Percentiles rank a stretch among this genome's conserved stretches.
Evolutionary conservation across 2,888 invertebrate genomes (phyloP).

Genomic region (Ophion ventricosus): DNA sequence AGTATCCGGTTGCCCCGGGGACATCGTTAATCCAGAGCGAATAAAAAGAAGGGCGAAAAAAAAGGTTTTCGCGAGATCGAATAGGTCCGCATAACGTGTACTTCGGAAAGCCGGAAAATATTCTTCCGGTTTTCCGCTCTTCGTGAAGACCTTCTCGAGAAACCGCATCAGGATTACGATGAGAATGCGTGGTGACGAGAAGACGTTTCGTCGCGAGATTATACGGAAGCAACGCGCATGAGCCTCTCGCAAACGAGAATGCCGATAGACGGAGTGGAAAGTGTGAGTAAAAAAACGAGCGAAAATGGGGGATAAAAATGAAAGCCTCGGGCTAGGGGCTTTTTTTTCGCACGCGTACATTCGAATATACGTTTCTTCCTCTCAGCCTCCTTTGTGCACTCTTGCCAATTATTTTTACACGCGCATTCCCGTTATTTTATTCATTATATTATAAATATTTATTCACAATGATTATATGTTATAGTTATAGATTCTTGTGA

Average conservation of each 20-base stretch:
- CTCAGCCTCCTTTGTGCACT: no score
- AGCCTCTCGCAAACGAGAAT: constrained; percentile 43
- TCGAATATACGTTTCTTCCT: no score
- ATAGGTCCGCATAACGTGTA: constrained; percentile 33
- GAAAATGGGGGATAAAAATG: constrained; percentile 27
- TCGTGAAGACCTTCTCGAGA: constrained; percentile 41
- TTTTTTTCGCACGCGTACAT: neutral
- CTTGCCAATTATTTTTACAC: no score
- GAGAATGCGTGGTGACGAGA: constrained; percentile 24
- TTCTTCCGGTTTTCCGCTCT: constrained; percentile 63
- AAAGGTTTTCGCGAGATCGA: neutral
- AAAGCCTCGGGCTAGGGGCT: constrained; percentile 55
- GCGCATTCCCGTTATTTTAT: neutral
- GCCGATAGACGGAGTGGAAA: constrained; percentile 59
- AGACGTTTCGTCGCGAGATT: constrained; percentile 47
- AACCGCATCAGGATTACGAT: constrained; percentile 52
- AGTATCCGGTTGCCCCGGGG: constrained; percentile 52
- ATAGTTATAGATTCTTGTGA: no score
- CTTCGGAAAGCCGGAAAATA: constrained; percentile 42
- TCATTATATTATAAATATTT: no score
- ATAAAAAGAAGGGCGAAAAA: constrained; percentile 32
- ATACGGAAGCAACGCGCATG: constrained; percentile 24
- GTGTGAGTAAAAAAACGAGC: constrained; percentile 44
- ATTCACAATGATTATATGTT: no score
- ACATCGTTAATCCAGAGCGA: constrained; percentile 62